Evolutionary conservation across 1,140 invertebrate species (phyloP).

Genomic region (Penaeus japonicus): DNA sequence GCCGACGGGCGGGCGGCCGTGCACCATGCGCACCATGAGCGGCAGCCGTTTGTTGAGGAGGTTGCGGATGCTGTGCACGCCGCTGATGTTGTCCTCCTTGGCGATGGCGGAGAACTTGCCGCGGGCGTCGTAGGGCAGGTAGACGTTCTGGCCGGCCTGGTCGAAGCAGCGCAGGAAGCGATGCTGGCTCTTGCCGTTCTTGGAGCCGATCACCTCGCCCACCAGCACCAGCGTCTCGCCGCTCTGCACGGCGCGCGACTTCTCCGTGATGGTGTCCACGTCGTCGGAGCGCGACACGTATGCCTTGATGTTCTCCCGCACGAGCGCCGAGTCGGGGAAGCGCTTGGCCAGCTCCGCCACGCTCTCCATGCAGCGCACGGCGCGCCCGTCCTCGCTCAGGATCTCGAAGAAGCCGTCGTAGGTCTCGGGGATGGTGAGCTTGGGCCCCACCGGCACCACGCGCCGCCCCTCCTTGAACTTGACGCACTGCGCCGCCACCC

Average conservation of each 20-base stretch:
- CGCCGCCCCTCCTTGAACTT: slow-evolving; percentile 83
- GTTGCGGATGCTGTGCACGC: slow-evolving; percentile 72
- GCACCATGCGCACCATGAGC: slow-evolving; percentile 87
- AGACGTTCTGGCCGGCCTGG: slow-evolving; percentile 81
- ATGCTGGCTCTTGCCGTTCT: slow-evolving; percentile 50
- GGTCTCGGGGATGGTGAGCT: slow-evolving; percentile 85
- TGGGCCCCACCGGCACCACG: slow-evolving; percentile 79
- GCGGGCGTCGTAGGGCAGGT: slow-evolving; percentile 83
- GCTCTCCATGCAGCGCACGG: slow-evolving; percentile 88
- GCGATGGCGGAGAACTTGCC: slow-evolving; percentile 90
- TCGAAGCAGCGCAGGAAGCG: slow-evolving; percentile 89
- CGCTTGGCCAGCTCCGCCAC: slow-evolving; percentile 82
- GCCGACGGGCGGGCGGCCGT: slow-evolving; percentile 82
- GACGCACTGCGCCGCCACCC: slow-evolving; percentile 85
- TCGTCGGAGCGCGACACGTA: slow-evolving; percentile 68
- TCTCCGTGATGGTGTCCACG: slow-evolving; percentile 71
- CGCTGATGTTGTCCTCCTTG: slow-evolving; percentile 87
- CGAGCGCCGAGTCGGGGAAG: slow-evolving; percentile 80
- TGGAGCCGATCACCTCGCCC: slow-evolving; percentile 71
- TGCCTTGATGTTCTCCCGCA: slow-evolving; percentile 85
- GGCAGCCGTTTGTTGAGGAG: slow-evolving; percentile 87
- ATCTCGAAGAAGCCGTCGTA: slow-evolving; percentile 91
- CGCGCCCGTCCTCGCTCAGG: slow-evolving; percentile 86
- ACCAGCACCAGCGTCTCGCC: slow-evolving; percentile 82
- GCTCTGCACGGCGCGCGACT: slow-evolving; percentile 74